Base-by-base conservation (phyloP, 2,888 invertebrate species). In the Leptopilina myrica region DNA sequence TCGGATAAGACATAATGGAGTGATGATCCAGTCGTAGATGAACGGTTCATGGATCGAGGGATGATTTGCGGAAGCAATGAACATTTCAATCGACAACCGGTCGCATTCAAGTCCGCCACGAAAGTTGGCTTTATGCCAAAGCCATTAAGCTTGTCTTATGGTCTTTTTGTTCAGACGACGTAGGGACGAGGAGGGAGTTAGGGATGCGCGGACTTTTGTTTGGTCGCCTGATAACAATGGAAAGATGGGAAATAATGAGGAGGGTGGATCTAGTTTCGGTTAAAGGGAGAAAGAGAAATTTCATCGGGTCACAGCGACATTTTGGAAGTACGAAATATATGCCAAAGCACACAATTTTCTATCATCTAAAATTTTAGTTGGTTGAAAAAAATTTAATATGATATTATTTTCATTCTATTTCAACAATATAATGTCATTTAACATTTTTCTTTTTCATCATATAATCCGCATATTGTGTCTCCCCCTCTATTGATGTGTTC, bases 161-260 rank as follows among this genome's bases (percentile, higher is more conserved):
- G 83, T 85, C 87, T 87, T 88, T 86, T 82, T 84, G 84, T 84
- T 84, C 85, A 83, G 82, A 78, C 81, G 82, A 81, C 4, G 12
- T 9, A 49, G 49, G 49, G 11, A 49, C 4, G 12, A 12, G 49
- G 9, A 12, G 49, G 49, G 49, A 11, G 12, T 9, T 9, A 49
- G 49, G 49, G 49, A 33, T 49, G 49, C 84, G 56, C 73, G n/a
- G 73, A 88, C 88, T 87, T 89, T 90, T 89, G 88, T 90, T 88
- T 89, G 87, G 83, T 81, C 86, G 85, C 82, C 80, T 84, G 87
- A 86, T 88, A 87, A 90, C 88, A 90, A 90, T 88, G 85, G 86
- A 82, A 87, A 87, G 86, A 87, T 88, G 87, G 85, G 85, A 89
- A 88, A 89, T 88, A 89, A 88, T 85, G 85, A 87, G 84, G 76